A percentile compares a stretch with the other conserved stretches of the same genome.
These are phyloP conservation scores for Rhinatrema bivittatum DNA, from an alignment of 2,797 vertebrate genomes.

Conservation along the genomic window DNA sequence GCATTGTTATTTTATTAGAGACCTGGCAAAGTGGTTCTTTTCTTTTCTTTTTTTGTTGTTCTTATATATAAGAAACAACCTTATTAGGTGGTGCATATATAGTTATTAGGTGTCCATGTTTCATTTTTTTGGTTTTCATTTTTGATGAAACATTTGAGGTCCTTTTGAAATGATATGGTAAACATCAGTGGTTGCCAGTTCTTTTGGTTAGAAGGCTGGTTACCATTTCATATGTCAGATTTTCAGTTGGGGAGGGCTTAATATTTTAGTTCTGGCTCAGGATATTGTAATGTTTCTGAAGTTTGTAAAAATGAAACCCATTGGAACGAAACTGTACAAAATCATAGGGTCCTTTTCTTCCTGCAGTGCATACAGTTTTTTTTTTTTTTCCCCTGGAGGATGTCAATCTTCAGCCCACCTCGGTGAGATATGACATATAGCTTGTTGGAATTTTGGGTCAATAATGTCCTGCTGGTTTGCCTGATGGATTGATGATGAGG, in stretches of 20 bases:
- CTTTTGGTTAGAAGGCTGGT: too few species aligned
- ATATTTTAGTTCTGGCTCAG: not conserved
- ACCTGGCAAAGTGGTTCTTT: not conserved
- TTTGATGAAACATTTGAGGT: too few species aligned
- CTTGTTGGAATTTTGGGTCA: not conserved
- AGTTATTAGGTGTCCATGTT: too few species aligned
- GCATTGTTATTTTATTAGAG: constrained; percentile 9
- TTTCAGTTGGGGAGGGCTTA: not conserved
- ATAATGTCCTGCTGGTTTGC: not conserved
- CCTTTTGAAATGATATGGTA: too few species aligned
- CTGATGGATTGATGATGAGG: not conserved
- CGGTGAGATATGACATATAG: not conserved
- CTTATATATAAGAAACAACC: too few species aligned
- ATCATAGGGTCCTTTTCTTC: not conserved
- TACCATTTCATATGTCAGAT: not conserved
- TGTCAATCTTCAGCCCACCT: not conserved
- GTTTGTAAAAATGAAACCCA: not conserved
- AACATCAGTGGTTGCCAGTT: too few species aligned
- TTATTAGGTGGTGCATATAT: too few species aligned
- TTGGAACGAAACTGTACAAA: not conserved
- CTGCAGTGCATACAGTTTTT: too few species aligned
- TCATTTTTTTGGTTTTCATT: too few species aligned
- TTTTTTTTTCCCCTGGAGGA: too few species aligned
- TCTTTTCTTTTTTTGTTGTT: too few species aligned
- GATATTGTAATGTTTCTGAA: not conserved